A percentile compares a stretch with the other conserved stretches of the same genome.
phyloP scores from a whole-genome alignment of 1,140 invertebrate species.

The Drosophila lini region DNA sequence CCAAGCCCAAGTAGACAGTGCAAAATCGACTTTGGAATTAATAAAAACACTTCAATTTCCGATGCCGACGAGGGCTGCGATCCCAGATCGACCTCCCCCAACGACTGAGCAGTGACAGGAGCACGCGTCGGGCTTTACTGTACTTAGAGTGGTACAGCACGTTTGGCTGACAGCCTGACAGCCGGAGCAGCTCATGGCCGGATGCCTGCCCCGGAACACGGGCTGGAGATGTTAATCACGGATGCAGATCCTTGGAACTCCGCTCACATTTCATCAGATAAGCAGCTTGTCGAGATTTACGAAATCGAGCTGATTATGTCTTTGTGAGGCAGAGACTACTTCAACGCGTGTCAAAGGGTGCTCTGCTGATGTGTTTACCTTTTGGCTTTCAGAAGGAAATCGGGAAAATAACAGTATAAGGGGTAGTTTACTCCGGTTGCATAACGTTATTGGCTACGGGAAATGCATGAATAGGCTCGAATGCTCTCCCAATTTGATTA shows the following conservation, averaged over 20 bases:
- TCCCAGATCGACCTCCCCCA: conserved; percentile 14
- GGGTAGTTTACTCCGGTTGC: conserved; percentile 30
- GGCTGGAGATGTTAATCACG: conserved; percentile 73
- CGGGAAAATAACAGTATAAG: background rate
- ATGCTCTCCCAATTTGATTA: conserved; percentile 74
- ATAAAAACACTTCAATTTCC: conserved; percentile 82
- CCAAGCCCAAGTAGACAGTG: conserved; percentile 32
- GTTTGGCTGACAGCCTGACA: conserved; percentile 72
- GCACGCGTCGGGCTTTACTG: conserved; percentile 71
- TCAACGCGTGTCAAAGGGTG: conserved; percentile 70
- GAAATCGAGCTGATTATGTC: conserved; percentile 82
- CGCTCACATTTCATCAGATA: conserved; percentile 81
- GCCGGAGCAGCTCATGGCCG: conserved; percentile 31
- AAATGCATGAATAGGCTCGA: conserved; percentile 74
- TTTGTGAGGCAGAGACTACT: conserved; percentile 37
- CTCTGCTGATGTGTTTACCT: conserved; percentile 68
- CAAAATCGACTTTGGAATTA: conserved; percentile 67
- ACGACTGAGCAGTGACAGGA: conserved; percentile 48
- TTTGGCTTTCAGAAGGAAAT: conserved; percentile 58
- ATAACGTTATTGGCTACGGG: conserved; percentile 43
- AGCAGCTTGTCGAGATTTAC: conserved; percentile 83
- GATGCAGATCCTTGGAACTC: conserved; percentile 61
- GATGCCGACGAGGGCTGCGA: conserved; percentile 64
- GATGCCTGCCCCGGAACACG: conserved; percentile 51
- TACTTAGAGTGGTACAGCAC: conserved; percentile 56